Evolutionary conservation across 2,888 invertebrate genomes (phyloP), one percentile per base, ranked within the genome.

Genomic region (Dasypolia templi): DNA sequence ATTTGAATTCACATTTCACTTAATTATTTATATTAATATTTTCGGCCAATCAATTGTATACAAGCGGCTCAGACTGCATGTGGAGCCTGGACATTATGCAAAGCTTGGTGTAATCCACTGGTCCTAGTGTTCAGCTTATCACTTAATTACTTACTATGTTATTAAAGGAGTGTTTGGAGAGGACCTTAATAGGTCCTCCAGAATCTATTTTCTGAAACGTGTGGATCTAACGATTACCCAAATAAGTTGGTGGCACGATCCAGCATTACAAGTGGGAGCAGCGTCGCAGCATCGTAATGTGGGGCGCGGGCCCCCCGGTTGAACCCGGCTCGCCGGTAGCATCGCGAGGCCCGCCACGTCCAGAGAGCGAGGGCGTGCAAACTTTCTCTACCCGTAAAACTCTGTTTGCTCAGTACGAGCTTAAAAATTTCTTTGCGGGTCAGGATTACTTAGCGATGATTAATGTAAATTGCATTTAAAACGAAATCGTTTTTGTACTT

Each of bases 391-490:
- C 87, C 87, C 89, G 86, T 89, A 90, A 89, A 91, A 91, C 91
- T 86, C 87, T 90, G 89, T 91, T 91, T 90, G 87, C 89, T 80
- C 85, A 87, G 83, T 84, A 83, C 83, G 82, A 87, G 88, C 88
- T 89, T 89, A 88, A 91, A 91, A 87, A 93, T 90, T 92, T 91
- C 89, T 90, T 91, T 89, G 86, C 87, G 86, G 84, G 77, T 75
- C 84, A 84, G 87, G 88, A 92, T 91, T 90, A 92, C 89, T 91
- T 88, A 89, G 87, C 87, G 89, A 89, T 91, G 90, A 92, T 92
- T 91, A 91, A 89, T n/a, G 86, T 89, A 91, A 91, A 92, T 90
- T 89, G 89, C 88, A 90, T 93, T 91, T 90, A 88, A 91, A 91
- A 84, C 80, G 83, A 86, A 89, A 89, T 86, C 81, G 86, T 80